These are phyloP conservation scores for Galeruca laticollis DNA, from an alignment of 2,888 invertebrate genomes.

Conservation along the genomic window DNA sequence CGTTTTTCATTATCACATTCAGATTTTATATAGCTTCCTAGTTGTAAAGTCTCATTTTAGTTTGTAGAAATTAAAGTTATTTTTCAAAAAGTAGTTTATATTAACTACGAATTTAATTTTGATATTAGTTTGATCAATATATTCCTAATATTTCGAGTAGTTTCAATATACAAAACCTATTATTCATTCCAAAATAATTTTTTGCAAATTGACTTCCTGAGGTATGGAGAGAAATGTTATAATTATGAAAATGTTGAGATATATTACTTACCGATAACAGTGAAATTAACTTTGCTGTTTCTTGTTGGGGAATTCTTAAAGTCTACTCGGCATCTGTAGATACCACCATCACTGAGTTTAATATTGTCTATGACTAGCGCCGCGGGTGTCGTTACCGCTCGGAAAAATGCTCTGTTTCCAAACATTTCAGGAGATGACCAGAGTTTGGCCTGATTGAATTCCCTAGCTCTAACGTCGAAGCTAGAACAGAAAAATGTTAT, in stretches of 20 bases:
- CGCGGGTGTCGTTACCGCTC: conserved; percentile 71
- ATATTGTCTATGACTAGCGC: conserved; percentile 72
- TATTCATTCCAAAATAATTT: too few relatives aligned
- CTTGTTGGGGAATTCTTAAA: conserved; percentile 80
- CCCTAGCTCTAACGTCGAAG: conserved; percentile 72
- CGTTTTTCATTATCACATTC: too few relatives aligned
- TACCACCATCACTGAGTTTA: conserved; percentile 74
- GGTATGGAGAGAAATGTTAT: too few relatives aligned
- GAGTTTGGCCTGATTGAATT: conserved; percentile 70
- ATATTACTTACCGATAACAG: conserved; percentile 77
- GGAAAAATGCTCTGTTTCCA: conserved; percentile 72
- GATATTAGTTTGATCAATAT: too few relatives aligned
- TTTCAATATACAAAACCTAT: too few relatives aligned
- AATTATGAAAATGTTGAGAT: neutral
- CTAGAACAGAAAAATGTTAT: conserved; percentile 65
- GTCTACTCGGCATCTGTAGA: conserved; percentile 80
- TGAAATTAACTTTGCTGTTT: conserved; percentile 80
- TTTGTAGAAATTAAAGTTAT: too few relatives aligned
- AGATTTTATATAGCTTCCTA: too few relatives aligned
- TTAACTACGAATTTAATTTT: too few relatives aligned
- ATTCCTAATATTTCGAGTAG: too few relatives aligned
- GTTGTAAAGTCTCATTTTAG: too few relatives aligned
- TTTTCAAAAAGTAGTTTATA: too few relatives aligned
- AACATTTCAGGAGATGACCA: conserved; percentile 73
- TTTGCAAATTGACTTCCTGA: too few relatives aligned